Percentiles rank a stretch among this genome's conserved stretches.
Evolutionary conservation across 2,888 invertebrate genomes (phyloP).

Genomic region (Lithophane ornitopus): DNA sequence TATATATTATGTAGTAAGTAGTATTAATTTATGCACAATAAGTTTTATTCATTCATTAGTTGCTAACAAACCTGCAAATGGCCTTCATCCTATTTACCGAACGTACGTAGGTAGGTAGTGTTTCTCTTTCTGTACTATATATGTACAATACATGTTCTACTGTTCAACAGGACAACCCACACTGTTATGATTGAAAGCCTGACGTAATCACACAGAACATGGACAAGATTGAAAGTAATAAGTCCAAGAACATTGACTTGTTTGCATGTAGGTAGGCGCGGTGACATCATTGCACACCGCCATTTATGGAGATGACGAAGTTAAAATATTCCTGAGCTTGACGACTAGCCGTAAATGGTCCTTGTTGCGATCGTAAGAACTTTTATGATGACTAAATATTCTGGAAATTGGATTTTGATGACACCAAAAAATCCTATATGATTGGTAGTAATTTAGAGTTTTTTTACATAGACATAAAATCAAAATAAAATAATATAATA

Average conservation of each 20-base stretch:
- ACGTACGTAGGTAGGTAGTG: background rate
- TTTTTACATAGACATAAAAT: too few relatives aligned
- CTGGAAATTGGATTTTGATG: constrained; percentile 17
- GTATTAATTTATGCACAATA: background rate
- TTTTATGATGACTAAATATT: constrained; percentile 7
- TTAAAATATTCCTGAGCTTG: constrained; percentile 44
- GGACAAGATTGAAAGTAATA: constrained; percentile 63
- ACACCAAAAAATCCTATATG: background rate
- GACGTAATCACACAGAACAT: constrained; percentile 62
- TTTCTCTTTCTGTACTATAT: background rate
- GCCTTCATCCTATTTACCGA: constrained; percentile 9
- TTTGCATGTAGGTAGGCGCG: constrained; percentile 62
- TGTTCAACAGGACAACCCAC: constrained; percentile 53
- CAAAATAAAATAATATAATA: too few relatives aligned
- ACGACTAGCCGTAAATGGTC: constrained; percentile 57
- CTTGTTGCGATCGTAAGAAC: constrained; percentile 21
- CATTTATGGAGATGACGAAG: constrained; percentile 67
- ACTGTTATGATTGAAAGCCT: constrained; percentile 56
- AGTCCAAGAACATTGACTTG: constrained; percentile 63
- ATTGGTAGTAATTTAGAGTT: constrained; percentile 5
- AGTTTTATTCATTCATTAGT: background rate
- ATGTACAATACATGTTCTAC: background rate
- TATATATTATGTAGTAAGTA: too few relatives aligned
- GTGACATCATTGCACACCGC: constrained; percentile 71
- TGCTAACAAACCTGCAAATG: background rate